Evolutionary conservation across 2,113 vertebrate species (phyloP), one percentile per base, ranked within the genome.

Genomic region (Galemys pyrenaicus): DNA sequence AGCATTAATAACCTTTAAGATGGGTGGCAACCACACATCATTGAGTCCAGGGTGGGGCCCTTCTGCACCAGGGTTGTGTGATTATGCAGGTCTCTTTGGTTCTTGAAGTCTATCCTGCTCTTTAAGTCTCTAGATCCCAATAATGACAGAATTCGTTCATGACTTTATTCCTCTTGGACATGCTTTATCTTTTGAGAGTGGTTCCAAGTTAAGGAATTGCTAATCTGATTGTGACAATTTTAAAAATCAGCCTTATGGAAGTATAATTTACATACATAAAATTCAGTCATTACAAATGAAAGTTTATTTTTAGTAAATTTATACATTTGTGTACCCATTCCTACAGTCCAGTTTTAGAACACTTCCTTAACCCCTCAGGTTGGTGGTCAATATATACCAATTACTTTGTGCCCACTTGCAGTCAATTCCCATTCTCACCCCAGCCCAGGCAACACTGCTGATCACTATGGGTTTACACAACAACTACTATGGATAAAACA

Each of bases 1-100:
- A 81, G 71, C 51, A 44, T 62, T 74, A 44, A 84, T n/a, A 87
- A 87, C 77, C 77, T 68, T 83, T 20, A 68, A 82, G 41, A 81
- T 1, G 9, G 26, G 91, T 4, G 32, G 19, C 28, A 93, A 54
- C 6, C 8, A 28, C 11, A 11, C 7, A 15, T 17, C 44, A 20
- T 70, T 41, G 62, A 94, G 3, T 1, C 12, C 24, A 58, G 60
- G 37, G 10, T 10, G 15, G 51, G 12, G 30, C 37, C 70, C 49
- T 80, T 77, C 58, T 77, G 51, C 54, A n/a, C 1, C 9, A 56
- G 9, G 54, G 6, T 5, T 71, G 16, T 60, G 24, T 58, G 73
- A 51, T 30, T 46, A 7, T 5, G 17, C 3, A 22, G 79, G 35
- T 62, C 6, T 71, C 49, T 51, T 49, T 24, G 11, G 0, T 12